Evolutionary conservation across 30 jellyfish, hydroid and myxozoan genomes (phyloP), one percentile per base, ranked within the genome.

Genomic region (Rhopilema esculentum): DNA sequence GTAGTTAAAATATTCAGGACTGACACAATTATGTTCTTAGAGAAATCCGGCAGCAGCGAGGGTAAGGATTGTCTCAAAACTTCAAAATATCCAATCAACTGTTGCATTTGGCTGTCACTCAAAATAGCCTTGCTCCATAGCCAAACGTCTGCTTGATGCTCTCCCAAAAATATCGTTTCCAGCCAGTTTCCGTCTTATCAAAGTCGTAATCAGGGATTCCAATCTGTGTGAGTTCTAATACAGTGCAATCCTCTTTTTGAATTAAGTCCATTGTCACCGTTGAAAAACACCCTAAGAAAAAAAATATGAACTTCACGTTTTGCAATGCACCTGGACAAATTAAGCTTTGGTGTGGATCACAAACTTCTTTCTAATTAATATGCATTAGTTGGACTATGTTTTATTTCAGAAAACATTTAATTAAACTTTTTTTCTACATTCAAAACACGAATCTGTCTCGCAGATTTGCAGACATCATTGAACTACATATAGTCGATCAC

Each of bases 201-300:
- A 77, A 65, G 76, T 95, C 99, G 72, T 85, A 83, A 69, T 90
- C 99, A 0, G 99, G 99, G 16, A 95, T 90, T 31, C 99, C 99
- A 15, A 97, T 89, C 68, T 95, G 99, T 29, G 80, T 80, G 15
- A 95, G 85, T 79, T 86, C 89, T 26, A 95, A 52, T 22, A 95
- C 17, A 8, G 99, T 95, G 62, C 93, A 80, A 78, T 90, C 99
- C 18, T 88, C 89, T 73, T 89, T 89, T 69, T 95, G 97, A 17
- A 79, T 87, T 50, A 95, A 75, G 21, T 68, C 85, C 89, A 95
- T 95, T 21, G 95, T 76, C 26, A 95, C 99, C 20, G 50, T 73
- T 16, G 99, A 95, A 79, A 18, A 86, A 31, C 87, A 61, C 49
- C 95, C 99, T 95, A 51, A 4, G 27, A 49, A 9, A 24, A 53